A percentile compares a stretch with the other conserved stretches of the same genome.
Conservation (phyloP, 2,113 vertebrate species). For the Marcusenius ussheri region DNA sequence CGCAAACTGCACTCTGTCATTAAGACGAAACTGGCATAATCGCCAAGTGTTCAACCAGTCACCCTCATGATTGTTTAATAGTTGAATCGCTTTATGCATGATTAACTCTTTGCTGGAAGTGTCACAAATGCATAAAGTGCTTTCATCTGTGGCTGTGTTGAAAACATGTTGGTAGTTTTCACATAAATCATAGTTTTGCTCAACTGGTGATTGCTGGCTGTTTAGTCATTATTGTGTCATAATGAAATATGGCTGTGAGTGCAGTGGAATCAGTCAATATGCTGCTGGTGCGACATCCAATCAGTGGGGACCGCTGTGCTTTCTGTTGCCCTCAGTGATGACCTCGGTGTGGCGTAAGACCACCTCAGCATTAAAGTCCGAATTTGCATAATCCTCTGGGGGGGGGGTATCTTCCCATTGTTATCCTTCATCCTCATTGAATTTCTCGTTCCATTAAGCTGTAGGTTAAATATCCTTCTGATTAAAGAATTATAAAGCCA, state of each 20-base stretch:
- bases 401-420: not conserved
- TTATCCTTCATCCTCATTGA: not conserved
- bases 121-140: not conserved
- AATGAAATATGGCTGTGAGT: not conserved
- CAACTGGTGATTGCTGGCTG: not conserved
- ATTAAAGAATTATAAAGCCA: not conserved
- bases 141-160: not conserved
- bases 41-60: not conserved
- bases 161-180: not conserved
- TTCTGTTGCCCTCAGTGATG: not conserved
- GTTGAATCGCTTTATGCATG: not conserved
- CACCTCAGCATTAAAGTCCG: not conserved
- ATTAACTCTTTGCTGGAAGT: conserved; percentile 8
- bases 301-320: not conserved
- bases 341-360: not conserved
- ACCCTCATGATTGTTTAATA: not conserved
- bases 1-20: not conserved
- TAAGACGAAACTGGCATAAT: not conserved
- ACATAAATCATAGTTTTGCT: not conserved
- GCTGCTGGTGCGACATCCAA: not conserved
- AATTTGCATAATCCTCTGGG: not conserved
- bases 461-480: not conserved
- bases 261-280: not conserved
- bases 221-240: not conserved
- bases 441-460: not conserved